Conservation (phyloP, 2,888 invertebrate species). For the Nomada ruficornis region DNA sequence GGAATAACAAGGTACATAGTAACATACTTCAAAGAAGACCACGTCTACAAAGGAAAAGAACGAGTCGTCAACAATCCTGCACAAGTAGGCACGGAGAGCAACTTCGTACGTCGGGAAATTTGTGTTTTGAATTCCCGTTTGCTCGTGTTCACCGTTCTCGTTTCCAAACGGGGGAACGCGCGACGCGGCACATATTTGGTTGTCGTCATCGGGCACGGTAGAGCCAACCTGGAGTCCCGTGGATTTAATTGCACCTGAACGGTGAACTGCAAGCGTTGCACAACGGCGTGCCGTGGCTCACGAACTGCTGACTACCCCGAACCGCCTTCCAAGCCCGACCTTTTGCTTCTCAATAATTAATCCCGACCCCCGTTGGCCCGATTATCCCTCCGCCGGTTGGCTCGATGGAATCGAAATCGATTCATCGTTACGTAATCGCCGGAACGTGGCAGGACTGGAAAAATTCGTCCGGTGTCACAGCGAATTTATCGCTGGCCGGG, state of each 20-base stretch:
- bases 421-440: conserved; percentile 41
- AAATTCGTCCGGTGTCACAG: conserved; percentile 9
- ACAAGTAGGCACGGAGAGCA: too few species aligned
- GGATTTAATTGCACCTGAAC: conserved; percentile 56
- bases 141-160: background rate
- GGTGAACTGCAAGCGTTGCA: conserved; percentile 51
- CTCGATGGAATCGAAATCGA: conserved; percentile 37
- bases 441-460: conserved; percentile 6
- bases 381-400: conserved; percentile 40
- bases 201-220: conserved; percentile 43
- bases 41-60: too few species aligned
- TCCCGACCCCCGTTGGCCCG: conserved; percentile 43
- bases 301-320: conserved; percentile 60
- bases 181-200: conserved; percentile 47
- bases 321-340: conserved; percentile 42
- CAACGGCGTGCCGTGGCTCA: conserved; percentile 42
- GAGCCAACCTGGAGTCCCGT: conserved; percentile 27
- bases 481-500: conserved; percentile 14
- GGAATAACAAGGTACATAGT: conserved; percentile 27
- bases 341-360: conserved; percentile 64
- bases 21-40: conserved; percentile 4
- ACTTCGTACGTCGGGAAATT: background rate
- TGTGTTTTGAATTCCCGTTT: background rate
- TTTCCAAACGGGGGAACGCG: conserved; percentile 7
- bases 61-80: too few species aligned